A percentile compares a stretch with the other conserved stretches of the same genome.
Evolutionary conservation across 1,140 invertebrate genomes (phyloP).

Genomic region (Rhyzopertha dominica): DNA sequence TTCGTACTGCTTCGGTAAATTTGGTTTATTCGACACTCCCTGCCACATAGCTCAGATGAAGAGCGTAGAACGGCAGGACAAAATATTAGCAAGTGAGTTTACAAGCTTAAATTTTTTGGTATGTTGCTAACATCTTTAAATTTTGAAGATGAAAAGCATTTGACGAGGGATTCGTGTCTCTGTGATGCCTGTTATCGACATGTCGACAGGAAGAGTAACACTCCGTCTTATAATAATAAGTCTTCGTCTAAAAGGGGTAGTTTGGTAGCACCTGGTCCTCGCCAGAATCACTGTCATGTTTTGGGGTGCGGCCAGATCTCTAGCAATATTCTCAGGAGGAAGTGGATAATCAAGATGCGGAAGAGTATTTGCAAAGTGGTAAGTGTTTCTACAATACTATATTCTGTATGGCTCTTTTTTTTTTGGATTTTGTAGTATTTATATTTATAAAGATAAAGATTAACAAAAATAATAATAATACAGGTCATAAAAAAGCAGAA

Average conservation of each 20-base stretch:
- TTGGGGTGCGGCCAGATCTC: conserved; percentile 58
- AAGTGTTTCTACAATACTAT: too few species aligned
- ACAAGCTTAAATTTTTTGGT: not conserved
- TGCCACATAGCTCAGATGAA: conserved; percentile 82
- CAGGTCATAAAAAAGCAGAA: too few species aligned
- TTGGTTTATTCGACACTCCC: conserved; percentile 76
- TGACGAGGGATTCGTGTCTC: conserved; percentile 73
- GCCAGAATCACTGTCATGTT: conserved; percentile 54
- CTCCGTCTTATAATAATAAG: conserved; percentile 52
- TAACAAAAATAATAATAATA: too few species aligned
- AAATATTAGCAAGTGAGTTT: conserved; percentile 62
- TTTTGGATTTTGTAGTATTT: too few species aligned
- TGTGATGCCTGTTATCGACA: conserved; percentile 81
- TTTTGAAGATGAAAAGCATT: conserved; percentile 63
- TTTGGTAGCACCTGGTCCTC: conserved; percentile 37
- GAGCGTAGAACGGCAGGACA: conserved; percentile 68
- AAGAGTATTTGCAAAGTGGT: conserved; percentile 66
- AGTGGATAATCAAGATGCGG: conserved; percentile 71
- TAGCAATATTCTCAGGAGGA: conserved; percentile 65
- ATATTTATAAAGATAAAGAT: too few species aligned
- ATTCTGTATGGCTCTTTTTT: too few species aligned
- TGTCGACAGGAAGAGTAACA: conserved; percentile 71
- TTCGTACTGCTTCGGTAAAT: conserved; percentile 79
- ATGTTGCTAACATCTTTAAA: not conserved
- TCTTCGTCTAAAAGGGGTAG: conserved; percentile 32